Base-by-base conservation (phyloP, 1,140 invertebrate genomes). In the Pogonognathellus flavescens region DNA sequence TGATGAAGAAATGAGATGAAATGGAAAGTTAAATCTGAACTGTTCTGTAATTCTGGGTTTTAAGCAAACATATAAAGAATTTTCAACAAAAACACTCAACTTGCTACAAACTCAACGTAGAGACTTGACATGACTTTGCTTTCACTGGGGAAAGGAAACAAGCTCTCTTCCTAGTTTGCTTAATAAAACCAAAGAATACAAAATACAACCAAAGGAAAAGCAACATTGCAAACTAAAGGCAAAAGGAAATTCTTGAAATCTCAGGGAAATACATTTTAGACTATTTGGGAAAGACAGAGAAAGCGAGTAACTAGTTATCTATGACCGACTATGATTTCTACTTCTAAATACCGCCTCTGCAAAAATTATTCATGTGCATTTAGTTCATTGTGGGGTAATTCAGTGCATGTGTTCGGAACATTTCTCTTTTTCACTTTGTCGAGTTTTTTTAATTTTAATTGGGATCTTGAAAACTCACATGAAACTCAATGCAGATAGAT, bases 1-100 rank as follows among this genome's bases (percentile, higher is more conserved):
- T 66, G 20, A 66, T 66, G 62, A 66, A 22, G 62, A 66, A 25
- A 66, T 66, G 62, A 66, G 62, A 25, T 25, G 60, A 11, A 66
- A 66, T 66, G 62, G 7, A 66, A 66, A 31, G 22, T 41, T 41
- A 31, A 66, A 8, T 60, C 18, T 66, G 7, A 41, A 41, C 62
- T 66, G 20, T 66, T 25, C 20, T 66, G 9, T 66, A 1, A 31
- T 66, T 2, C 11, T 60, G 18, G 22, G 62, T 31, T 66, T n/a
- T 41, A 41, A 41, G 31, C 31, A 66, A 66, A 10, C 18, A 66
- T 25, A 25, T 41, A 66, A 66, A 20, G 62, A 66, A 25, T 66
- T 66, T 14, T 14, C 10, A 66, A 66, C 60, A 66, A 66, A 66
- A 60, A 60, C n/a, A n/a, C 59, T 5, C 5, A 10, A 60, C n/a